Evolutionary conservation across 2,888 invertebrate genomes (phyloP).

Genomic region (Xylota sylvarum): DNA sequence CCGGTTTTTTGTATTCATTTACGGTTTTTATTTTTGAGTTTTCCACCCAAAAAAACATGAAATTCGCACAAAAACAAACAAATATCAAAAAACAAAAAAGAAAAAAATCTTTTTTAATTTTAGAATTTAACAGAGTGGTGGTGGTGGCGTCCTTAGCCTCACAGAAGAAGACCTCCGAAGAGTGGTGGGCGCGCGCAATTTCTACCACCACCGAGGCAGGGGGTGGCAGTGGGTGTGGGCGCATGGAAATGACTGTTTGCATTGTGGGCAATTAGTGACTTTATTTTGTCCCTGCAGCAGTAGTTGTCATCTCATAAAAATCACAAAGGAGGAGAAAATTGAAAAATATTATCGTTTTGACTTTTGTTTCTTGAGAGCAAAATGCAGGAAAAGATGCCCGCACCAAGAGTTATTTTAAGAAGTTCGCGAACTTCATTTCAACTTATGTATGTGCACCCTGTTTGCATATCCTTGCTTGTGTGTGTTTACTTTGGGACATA

Average conservation of each 20-base stretch:
- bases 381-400: background rate
- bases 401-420: constrained; percentile 41
- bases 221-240: background rate
- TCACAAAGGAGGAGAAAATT: background rate
- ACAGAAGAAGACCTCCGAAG: constrained; percentile 17
- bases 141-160: background rate
- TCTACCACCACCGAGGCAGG: background rate
- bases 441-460: too few relatives aligned
- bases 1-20: too few relatives aligned
- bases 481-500: background rate
- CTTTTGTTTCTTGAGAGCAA: constrained; percentile 36
- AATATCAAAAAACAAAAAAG: background rate
- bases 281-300: constrained; percentile 52
- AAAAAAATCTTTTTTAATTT: constrained; percentile 23
- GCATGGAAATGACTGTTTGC: constrained; percentile 21
- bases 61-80: background rate
- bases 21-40: background rate
- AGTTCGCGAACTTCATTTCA: constrained; percentile 30
- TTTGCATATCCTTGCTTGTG: too few relatives aligned
- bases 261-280: constrained; percentile 63
- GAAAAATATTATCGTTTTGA: constrained; percentile 46
- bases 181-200: constrained; percentile 27
- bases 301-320: constrained; percentile 46
- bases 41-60: background rate
- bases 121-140: constrained; percentile 32